A percentile compares a stretch with the other conserved stretches of the same genome.
Conservation (phyloP, 2,797 vertebrate genomes). For the Octomys mimax region DNA sequence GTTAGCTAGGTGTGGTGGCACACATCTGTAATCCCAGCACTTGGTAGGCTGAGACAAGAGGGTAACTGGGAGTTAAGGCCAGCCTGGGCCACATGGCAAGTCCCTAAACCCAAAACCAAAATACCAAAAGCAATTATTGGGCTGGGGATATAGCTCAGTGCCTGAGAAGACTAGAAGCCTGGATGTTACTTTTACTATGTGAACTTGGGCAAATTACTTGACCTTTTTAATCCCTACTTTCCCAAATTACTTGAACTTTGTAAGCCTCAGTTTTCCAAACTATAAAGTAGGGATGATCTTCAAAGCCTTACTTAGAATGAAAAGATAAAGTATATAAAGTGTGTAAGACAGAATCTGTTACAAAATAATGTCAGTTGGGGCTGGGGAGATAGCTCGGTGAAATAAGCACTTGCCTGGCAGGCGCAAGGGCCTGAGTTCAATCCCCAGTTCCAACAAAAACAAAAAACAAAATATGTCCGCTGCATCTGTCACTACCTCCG, state of each 20-base stretch:
- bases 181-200: background rate
- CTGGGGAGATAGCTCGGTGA: no score
- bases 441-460: no score
- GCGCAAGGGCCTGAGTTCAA: no score
- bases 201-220: background rate
- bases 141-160: background rate
- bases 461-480: background rate
- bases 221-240: background rate
- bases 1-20: background rate
- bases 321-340: slow-evolving; percentile 41
- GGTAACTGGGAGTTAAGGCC: background rate
- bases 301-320: slow-evolving; percentile 32
- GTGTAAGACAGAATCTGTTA: background rate
- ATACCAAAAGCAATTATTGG: background rate
- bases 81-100: background rate
- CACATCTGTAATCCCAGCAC: no score
- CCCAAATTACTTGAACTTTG: background rate
- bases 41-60: background rate
- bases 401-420: no score
- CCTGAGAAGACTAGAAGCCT: background rate
- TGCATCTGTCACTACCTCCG: background rate
- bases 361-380: background rate
- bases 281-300: slow-evolving; percentile 31
- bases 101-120: background rate
- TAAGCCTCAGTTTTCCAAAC: slow-evolving; percentile 15